phyloP scores from a whole-genome alignment of 2,888 invertebrate species.

The Drosophila falleni region DNA sequence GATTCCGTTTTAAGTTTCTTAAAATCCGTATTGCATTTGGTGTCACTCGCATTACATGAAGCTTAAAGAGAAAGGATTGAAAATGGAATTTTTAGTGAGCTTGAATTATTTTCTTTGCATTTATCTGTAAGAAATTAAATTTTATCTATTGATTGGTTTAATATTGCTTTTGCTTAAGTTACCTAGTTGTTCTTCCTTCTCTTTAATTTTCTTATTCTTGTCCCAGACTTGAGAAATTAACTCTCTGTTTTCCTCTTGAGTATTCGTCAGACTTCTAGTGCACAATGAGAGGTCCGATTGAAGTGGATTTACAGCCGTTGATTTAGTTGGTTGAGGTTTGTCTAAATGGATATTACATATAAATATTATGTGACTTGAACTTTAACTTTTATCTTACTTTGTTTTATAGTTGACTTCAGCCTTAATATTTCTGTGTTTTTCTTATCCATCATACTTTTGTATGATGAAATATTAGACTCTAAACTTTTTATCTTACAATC shows the following conservation, averaged over 20 bases:
- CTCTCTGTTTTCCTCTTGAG: background rate
- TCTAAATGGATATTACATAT: background rate
- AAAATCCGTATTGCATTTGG: no score
- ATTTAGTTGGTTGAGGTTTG: background rate
- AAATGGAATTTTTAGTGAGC: background rate
- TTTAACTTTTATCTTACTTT: background rate
- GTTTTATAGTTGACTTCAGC: background rate
- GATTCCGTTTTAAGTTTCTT: no score
- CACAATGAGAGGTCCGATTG: background rate
- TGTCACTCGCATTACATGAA: no score
- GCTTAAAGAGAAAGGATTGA: no score
- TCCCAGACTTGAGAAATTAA: background rate
- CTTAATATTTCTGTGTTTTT: slow-evolving; percentile 2
- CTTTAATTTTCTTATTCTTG: background rate
- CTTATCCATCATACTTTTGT: background rate
- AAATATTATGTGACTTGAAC: background rate
- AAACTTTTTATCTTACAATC: background rate
- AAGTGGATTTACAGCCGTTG: background rate
- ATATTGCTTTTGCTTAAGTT: background rate
- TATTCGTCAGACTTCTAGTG: background rate
- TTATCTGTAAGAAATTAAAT: background rate
- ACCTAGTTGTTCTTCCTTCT: slow-evolving; percentile 2
- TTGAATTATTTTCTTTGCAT: background rate
- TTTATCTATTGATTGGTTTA: no score
- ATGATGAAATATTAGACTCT: background rate